Conservation (phyloP, 2,888 invertebrate genomes). For the Muschampia plurimacula region DNA sequence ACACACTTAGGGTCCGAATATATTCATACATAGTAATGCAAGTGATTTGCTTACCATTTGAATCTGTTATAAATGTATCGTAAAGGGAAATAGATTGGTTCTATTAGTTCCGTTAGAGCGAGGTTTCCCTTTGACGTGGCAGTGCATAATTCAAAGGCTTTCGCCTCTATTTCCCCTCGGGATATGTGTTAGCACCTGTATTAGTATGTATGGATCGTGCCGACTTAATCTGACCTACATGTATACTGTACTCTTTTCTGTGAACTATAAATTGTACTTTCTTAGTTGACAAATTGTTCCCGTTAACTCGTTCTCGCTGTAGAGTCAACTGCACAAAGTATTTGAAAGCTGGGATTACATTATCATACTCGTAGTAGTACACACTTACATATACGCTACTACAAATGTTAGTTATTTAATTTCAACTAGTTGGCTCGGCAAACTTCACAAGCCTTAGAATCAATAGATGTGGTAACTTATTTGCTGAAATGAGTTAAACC, state of each 20-base stretch:
- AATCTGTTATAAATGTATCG: slow-evolving; percentile 49
- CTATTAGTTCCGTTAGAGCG: slow-evolving; percentile 53
- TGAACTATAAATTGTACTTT: slow-evolving; percentile 31
- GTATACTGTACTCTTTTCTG: slow-evolving; percentile 17
- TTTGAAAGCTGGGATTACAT: slow-evolving; percentile 26
- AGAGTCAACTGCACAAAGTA: slow-evolving; percentile 26
- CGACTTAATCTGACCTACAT: slow-evolving; percentile 32
- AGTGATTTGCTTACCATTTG: slow-evolving; percentile 48
- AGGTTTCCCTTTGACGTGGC: slow-evolving; percentile 54
- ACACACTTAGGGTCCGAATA: slow-evolving; percentile 21
- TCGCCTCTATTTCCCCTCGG: slow-evolving; percentile 50
- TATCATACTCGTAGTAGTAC: slow-evolving; percentile 8
- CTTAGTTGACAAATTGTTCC: slow-evolving; percentile 32
- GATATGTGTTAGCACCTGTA: slow-evolving; percentile 48
- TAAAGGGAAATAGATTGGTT: slow-evolving; percentile 56
- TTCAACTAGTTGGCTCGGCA: too few species aligned
- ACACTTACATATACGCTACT: not conserved
- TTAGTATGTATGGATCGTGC: slow-evolving; percentile 41
- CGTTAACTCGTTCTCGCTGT: slow-evolving; percentile 24
- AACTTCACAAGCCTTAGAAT: too few species aligned
- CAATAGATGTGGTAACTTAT: too few species aligned
- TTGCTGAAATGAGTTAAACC: too few species aligned
- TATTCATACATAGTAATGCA: slow-evolving; percentile 35
- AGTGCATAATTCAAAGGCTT: slow-evolving; percentile 56
- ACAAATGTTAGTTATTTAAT: not conserved